A percentile compares a stretch with the other conserved stretches of the same genome.
Evolutionary conservation across 1,140 invertebrate genomes (phyloP).

Genomic region (Protaetia brevitarsis): DNA sequence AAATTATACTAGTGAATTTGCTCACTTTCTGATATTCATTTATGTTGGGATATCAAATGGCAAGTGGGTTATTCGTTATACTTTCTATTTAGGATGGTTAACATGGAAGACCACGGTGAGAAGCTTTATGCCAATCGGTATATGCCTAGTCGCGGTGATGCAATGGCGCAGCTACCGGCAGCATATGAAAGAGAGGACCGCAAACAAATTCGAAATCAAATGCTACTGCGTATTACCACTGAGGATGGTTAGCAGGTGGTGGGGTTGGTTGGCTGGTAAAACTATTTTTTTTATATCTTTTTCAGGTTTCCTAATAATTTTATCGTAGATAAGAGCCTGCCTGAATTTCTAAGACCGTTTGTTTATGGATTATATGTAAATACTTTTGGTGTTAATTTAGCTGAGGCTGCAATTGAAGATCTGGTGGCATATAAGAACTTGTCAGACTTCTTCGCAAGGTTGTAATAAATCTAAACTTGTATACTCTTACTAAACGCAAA

Average conservation of each 20-base stretch:
- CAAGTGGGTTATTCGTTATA: background rate
- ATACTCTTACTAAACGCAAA: background rate
- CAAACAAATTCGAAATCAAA: slow-evolving; percentile 52
- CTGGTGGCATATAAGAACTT: slow-evolving; percentile 79
- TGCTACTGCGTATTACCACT: slow-evolving; percentile 79
- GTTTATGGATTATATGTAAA: slow-evolving; percentile 77
- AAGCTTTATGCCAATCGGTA: slow-evolving; percentile 46
- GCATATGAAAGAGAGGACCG: slow-evolving; percentile 36
- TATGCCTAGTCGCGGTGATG: slow-evolving; percentile 51
- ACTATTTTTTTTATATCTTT: background rate
- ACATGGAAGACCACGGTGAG: slow-evolving; percentile 44
- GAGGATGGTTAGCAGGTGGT: slow-evolving; percentile 79
- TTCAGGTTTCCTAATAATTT: background rate
- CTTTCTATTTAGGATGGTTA: slow-evolving; percentile 33
- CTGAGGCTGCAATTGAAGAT: slow-evolving; percentile 82
- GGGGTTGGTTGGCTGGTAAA: slow-evolving; percentile 77
- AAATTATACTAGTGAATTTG: too few relatives aligned
- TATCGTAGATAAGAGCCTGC: slow-evolving; percentile 66
- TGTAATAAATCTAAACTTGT: slow-evolving; percentile 4
- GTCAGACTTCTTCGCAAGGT: slow-evolving; percentile 89
- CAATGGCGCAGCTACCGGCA: slow-evolving; percentile 52
- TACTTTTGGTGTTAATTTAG: slow-evolving; percentile 83
- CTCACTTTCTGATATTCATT: background rate
- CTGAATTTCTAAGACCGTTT: slow-evolving; percentile 70
- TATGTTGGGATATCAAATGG: background rate